Evolutionary conservation across 2,888 invertebrate species (phyloP), one percentile per base, ranked within the genome.

Genomic region (Cremastinae sp.): DNA sequence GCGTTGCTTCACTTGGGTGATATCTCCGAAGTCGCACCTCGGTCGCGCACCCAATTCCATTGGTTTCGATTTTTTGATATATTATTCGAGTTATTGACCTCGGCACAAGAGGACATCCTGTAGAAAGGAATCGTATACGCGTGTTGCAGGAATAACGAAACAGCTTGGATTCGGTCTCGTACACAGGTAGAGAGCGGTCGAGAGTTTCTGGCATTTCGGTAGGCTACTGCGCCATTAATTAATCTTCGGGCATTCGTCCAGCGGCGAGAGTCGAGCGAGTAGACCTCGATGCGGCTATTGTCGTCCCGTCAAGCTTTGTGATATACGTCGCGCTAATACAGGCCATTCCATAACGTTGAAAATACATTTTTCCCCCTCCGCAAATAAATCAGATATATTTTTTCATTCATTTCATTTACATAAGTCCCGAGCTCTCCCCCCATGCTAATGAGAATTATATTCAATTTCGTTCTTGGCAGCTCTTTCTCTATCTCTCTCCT

Each of bases 221-320:
- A 65, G 54, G 58, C 73, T n/a, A n/a, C n/a, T 64, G 59, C 28
- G 28, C 77, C 69, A 77, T 77, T 77, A 77, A 77, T 77, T 74
- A 74, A 77, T 70, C 61, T 74, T 74, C 74, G 77, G 74, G 74
- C 77, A 53, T 68, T 51, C 70, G 77, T 65, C 77, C 77, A 77
- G 65, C 70, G 28, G 59, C 53, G 61, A 54, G 65, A 54, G n/a
- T 62, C 16, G 56, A 2, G 16, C 38, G 49, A 49, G 51, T 10
- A 53, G 41, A 43, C 47, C 64, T 47, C 28, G 74, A 74, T 74
- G 70, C 65, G 61, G 56, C 72, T 54, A 61, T 77, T 77, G 74
- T 76, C 43, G 64, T 47, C 54, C 28, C 65, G 54, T 54, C 41
- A 47, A 54, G 58, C 20, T 18, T 38, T 18, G 34, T 8, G 53